Evolutionary conservation across 2,113 vertebrate genomes (phyloP).

Genomic region (Heteronetta atricapilla): DNA sequence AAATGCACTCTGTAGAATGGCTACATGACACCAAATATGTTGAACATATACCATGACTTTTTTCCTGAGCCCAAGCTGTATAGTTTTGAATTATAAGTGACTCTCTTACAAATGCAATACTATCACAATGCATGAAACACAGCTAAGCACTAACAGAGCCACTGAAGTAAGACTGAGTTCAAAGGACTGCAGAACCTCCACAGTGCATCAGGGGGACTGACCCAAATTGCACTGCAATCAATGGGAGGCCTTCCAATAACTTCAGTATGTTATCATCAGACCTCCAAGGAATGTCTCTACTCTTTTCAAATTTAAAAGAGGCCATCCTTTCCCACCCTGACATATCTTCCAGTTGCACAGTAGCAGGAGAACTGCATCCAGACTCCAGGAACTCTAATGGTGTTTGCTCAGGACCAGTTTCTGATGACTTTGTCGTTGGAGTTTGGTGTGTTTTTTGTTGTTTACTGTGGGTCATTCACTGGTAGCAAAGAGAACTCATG

Average conservation of each 20-base stretch:
- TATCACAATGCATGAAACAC: neutral
- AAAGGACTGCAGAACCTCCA: neutral
- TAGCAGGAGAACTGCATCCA: neutral
- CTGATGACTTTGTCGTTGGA: no score
- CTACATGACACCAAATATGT: neutral
- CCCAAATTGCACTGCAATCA: neutral
- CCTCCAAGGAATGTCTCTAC: neutral
- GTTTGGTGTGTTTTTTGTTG: neutral
- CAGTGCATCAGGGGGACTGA: neutral
- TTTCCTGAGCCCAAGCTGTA: neutral
- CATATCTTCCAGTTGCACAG: neutral
- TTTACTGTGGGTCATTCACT: neutral
- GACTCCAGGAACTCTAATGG: neutral
- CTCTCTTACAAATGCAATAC: neutral
- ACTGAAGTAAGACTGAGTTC: neutral
- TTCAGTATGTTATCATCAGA: rapidly evolving
- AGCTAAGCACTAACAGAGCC: neutral
- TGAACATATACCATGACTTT: neutral
- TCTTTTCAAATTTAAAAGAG: neutral
- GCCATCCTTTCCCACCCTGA: neutral
- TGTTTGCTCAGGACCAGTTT: neutral
- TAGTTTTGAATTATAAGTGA: neutral
- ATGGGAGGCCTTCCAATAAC: neutral
- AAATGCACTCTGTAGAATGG: neutral
- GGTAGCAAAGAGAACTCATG: rapidly evolving